These are phyloP conservation scores for Chauna torquata DNA, from an alignment of 2,113 vertebrate genomes.

Conservation along the genomic window DNA sequence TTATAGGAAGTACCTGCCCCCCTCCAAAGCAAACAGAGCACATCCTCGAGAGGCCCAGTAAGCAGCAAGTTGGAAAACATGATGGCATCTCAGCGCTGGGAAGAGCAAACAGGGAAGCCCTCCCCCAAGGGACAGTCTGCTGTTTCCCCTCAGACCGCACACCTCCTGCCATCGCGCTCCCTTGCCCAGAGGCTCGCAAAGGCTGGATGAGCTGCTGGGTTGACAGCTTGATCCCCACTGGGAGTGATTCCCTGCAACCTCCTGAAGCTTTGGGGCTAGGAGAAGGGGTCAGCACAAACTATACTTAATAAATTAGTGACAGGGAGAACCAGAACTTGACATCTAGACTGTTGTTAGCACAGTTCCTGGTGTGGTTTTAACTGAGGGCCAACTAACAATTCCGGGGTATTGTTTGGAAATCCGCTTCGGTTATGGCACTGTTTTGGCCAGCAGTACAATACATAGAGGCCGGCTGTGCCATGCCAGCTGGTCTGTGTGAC, in stretches of 20 bases:
- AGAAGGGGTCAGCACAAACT: neutral
- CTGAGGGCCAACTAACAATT: fast-evolving
- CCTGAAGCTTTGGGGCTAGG: neutral
- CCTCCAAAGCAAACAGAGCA: neutral
- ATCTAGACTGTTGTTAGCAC: neutral
- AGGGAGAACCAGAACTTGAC: neutral
- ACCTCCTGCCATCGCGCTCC: neutral
- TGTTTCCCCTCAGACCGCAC: fast-evolving
- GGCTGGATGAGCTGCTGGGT: neutral
- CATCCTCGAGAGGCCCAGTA: neutral
- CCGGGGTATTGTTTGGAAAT: neutral
- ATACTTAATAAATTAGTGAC: neutral
- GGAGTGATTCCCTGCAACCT: neutral
- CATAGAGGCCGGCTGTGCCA: fast-evolving
- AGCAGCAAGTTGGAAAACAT: neutral
- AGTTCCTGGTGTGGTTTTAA: neutral
- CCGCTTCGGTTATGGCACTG: neutral
- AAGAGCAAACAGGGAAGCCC: neutral
- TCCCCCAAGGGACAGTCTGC: neutral
- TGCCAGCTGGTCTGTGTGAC: fast-evolving
- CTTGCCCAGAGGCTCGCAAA: neutral
- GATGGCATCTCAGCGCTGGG: neutral
- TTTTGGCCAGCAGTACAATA: neutral
- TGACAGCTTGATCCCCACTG: neutral
- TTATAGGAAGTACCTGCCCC: neutral